Evolutionary conservation across 35 echinoderm and acorn worm species (phyloP), one percentile per base, ranked within the genome.

Genomic region (Patiria miniata): DNA sequence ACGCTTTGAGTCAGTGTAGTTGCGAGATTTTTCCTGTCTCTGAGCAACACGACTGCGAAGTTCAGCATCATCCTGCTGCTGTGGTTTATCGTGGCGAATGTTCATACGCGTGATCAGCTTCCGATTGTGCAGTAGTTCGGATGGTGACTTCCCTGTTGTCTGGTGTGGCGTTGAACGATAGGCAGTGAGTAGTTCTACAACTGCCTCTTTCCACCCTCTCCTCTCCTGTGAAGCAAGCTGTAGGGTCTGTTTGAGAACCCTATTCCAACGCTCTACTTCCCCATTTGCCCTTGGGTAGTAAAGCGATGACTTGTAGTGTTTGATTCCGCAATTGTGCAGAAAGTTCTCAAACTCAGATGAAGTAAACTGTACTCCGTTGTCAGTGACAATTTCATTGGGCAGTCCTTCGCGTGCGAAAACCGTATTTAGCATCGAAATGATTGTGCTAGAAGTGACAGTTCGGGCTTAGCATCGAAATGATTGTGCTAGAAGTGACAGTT

Each of bases 361-460:
- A 17, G 88, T 52, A 80, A 95, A 95, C 51, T 94, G 92, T n/a
- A 73, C 39, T 17, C 86, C 87, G 81, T 94, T 85, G 42, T 94
- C 87, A 22, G 87, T 68, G 7, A 94, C 83, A 34, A 94, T 90
- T 91, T 91, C 76, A 7, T 23, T 6, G 8, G 82, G 81, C 15
- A 83, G 38, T 34, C 85, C 93, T 33, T 87, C 78, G 15, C 88
- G 69, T 37, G 89, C 78, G 60, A 95, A 95, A 54, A 95, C 15
- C 26, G 15, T 44, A n/a, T 57, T 40, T 2, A 95, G 73, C 50
- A 84, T 47, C 26, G 40, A 78, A 51, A 91, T 83, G 15, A 95
- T 79, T 51, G 54, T 89, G 36, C 15, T 18, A 32, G 78, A 78
- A n/a, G 87, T 94, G 73, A 90, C 88, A 26, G 34, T 55, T 7